A percentile compares a stretch with the other conserved stretches of the same genome.
phyloP scores from a whole-genome alignment of 1,140 invertebrate species.

The Meteorus sp. region DNA sequence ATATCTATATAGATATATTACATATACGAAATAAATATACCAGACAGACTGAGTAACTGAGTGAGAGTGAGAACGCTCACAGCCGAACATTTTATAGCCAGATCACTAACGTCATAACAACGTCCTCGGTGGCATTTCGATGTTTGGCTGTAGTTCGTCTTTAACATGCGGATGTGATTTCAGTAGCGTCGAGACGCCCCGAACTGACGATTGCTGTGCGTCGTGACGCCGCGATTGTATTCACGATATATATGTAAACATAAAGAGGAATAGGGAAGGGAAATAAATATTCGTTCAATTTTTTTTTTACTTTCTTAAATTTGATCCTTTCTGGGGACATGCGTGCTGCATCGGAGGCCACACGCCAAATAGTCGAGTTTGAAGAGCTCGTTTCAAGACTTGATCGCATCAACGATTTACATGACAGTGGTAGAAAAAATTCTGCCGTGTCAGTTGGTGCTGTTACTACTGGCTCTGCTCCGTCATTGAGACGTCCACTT shows the following conservation, averaged over 20 bases:
- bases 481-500: slow-evolving; percentile 8
- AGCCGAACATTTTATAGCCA: too few species aligned
- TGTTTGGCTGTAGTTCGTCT: not conserved
- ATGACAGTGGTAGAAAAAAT: slow-evolving; percentile 5
- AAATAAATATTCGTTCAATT: too few species aligned
- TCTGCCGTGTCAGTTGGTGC: too few species aligned
- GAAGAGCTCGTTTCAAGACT: slow-evolving; percentile 52
- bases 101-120: not conserved
- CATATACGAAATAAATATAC: too few species aligned
- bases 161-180: slow-evolving; percentile 27
- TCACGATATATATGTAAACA: too few species aligned
- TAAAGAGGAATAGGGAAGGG: too few species aligned
- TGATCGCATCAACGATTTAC: slow-evolving; percentile 49
- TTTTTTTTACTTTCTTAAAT: too few species aligned
- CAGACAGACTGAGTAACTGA: too few species aligned
- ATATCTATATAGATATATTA: too few species aligned
- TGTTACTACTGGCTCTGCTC: not conserved
- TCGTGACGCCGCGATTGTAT: slow-evolving; percentile 1
- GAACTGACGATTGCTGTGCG: slow-evolving; percentile 19
- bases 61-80: too few species aligned
- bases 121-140: not conserved
- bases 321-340: too few species aligned
- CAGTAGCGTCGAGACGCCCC: slow-evolving; percentile 51
- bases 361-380: slow-evolving; percentile 53
- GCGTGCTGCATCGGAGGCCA: slow-evolving; percentile 41